A percentile compares a stretch with the other conserved stretches of the same genome.
Evolutionary conservation across 2,797 vertebrate species (phyloP).

Genomic region (Halcyon smyrnensis): DNA sequence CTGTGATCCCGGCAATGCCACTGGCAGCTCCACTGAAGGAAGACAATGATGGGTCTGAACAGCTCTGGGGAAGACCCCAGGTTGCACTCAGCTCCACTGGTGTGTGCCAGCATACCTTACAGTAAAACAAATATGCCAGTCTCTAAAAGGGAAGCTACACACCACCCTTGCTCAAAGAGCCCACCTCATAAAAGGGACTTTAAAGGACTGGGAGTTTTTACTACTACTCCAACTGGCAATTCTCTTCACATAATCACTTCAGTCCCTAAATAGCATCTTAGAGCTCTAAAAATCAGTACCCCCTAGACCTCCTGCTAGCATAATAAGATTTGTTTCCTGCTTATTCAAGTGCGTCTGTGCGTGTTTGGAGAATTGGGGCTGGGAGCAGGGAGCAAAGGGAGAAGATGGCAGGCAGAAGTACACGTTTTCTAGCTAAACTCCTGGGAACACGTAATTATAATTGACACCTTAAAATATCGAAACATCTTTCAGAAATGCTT

Average conservation of each 20-base stretch:
- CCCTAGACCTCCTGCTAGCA: conserved; percentile 43
- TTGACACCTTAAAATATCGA: neutral
- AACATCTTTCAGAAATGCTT: conserved; percentile 39
- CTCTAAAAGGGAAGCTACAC: neutral
- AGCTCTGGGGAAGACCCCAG: neutral
- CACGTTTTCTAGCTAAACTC: neutral
- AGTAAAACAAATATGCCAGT: neutral
- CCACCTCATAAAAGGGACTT: neutral
- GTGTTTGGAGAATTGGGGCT: neutral
- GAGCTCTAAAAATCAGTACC: conserved; percentile 37
- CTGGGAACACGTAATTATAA: conserved; percentile 31
- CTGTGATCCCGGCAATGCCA: neutral
- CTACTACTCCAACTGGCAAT: neutral
- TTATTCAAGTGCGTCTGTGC: neutral
- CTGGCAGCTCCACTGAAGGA: neutral
- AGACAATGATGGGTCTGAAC: neutral
- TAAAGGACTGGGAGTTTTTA: neutral
- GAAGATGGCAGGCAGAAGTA: neutral
- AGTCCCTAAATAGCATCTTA: neutral
- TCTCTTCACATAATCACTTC: neutral
- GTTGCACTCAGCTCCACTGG: neutral
- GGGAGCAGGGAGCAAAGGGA: neutral
- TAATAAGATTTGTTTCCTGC: conserved; percentile 55
- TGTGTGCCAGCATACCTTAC: neutral
- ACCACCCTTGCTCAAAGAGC: neutral